Evolutionary conservation across 2,888 invertebrate genomes (phyloP), one percentile per base, ranked within the genome.

Genomic region (Gandaritis pyraliata): DNA sequence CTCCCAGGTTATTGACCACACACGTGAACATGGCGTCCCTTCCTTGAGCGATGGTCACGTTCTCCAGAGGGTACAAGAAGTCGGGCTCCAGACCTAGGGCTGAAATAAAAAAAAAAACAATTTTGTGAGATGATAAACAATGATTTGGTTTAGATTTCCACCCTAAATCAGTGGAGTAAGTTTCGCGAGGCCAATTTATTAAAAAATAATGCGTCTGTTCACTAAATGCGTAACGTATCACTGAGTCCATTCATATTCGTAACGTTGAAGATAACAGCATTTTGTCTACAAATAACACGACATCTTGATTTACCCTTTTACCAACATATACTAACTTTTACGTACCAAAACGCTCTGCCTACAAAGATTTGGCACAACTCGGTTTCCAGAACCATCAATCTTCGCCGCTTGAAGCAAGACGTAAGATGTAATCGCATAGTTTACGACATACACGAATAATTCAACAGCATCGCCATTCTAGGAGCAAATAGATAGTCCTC

Each of bases 21-120:
- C 96, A 96, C 73, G 96, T 96, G 92, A 96, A 96, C 85, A 95
- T 95, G 75, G 96, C 96, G 92, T 96, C 96, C 76, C 96, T 93
- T 68, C 96, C 96, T 87, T 96, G 96, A 69, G 96, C 94, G 78
- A 96, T 95, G 71, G 96, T 96, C 88, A 96, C 94, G 93, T 96
- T 96, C 93, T 96, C 95, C 93, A 96, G 88, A 48, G 96, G 95
- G 77, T 94, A 95, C 74, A 95, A 92, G 93, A 97, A 96, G 88
- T 96, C 95, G 78, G 97, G 96, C 88, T 96, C 96, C 90, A 95
- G 94, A 85, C 95, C 95, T 83, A 94, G 85, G 64, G 94, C 95
- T 94, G 94, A 75, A 94, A 94, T 92, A 93, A 70, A 68, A 38
- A 57, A 39, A 3, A 18, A 33, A 33, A 1, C 2, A 1, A 33